Conservation (phyloP, 35 echinoderm and acorn worm species). For the Anneissia japonica region DNA sequence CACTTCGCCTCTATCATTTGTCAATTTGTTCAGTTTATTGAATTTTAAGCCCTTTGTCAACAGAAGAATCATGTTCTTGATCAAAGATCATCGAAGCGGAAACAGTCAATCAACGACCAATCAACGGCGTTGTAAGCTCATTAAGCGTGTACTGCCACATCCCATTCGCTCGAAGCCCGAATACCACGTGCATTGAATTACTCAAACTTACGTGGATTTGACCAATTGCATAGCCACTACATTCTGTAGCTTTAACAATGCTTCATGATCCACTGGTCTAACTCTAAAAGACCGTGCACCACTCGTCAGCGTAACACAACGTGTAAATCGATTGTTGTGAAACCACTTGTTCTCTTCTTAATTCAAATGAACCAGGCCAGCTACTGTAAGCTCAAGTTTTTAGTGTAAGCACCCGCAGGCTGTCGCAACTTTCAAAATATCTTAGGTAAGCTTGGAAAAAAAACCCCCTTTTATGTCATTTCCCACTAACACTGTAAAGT, state of each 20-base stretch:
- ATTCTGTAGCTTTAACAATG: neutral
- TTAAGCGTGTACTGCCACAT: neutral
- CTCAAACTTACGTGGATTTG: neutral
- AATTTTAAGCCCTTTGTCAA: neutral
- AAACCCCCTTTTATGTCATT: no score
- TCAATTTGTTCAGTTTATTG: neutral
- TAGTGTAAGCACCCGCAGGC: neutral
- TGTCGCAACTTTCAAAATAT: neutral
- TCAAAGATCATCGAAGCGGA: neutral
- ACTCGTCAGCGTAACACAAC: neutral
- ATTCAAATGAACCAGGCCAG: neutral
- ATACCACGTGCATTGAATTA: neutral
- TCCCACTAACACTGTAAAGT: no score
- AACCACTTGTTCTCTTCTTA: neutral
- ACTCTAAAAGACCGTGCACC: neutral
- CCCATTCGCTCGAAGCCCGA: neutral
- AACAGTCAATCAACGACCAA: neutral
- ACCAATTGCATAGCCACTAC: neutral
- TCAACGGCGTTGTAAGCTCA: neutral
- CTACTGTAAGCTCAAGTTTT: neutral
- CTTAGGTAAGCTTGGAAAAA: neutral
- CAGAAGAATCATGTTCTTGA: neutral
- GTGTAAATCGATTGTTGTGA: neutral
- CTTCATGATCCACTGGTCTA: neutral
- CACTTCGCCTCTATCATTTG: conserved; percentile 1